Evolutionary conservation across 1,140 invertebrate genomes (phyloP), one percentile per base, ranked within the genome.

Genomic region (Calosoma granatense): DNA sequence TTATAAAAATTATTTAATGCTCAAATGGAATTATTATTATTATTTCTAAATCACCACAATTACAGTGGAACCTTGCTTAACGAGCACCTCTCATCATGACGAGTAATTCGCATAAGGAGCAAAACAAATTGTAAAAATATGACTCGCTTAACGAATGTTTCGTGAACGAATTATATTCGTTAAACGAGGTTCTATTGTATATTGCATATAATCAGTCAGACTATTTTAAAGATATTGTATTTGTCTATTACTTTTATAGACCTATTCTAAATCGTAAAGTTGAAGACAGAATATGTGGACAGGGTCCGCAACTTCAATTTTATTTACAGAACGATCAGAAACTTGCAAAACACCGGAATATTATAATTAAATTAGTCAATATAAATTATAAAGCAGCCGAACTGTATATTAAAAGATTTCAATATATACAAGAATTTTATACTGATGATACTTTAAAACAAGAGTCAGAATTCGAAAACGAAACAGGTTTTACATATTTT

Each of bases 231-330:
- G n/a, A n/a, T n/a, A n/a, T n/a, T n/a, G n/a, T n/a, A n/a, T n/a
- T n/a, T n/a, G n/a, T n/a, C 3, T 47, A 12, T 4, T 61, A 69
- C 70, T 56, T 72, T 74, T 72, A 78, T 68, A 88, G 87, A 58
- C 87, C 87, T 0, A 79, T 85, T 15, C 84, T 90, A 51, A 86
- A 88, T 75, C 80, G 81, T 17, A 84, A 85, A 68, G 75, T 80
- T 65, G 81, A 87, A 63, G 78, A 85, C 51, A 79, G 82, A 65
- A 77, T 81, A 0, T 82, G 79, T 51, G 83, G 83, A 1, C 72
- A 78, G 22, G 80, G 87, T 0, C 84, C 85, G 0, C 77, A 78
- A 53, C 67, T 89, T 6, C 65, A 73, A 21, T 78, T 76, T 57
- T 77, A 88, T 3, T 74, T 89, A 67, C 77, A 80, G 36, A 76